These are phyloP conservation scores for Nomada ferruginata DNA, from an alignment of 2,888 invertebrate species.

Conservation along the genomic window DNA sequence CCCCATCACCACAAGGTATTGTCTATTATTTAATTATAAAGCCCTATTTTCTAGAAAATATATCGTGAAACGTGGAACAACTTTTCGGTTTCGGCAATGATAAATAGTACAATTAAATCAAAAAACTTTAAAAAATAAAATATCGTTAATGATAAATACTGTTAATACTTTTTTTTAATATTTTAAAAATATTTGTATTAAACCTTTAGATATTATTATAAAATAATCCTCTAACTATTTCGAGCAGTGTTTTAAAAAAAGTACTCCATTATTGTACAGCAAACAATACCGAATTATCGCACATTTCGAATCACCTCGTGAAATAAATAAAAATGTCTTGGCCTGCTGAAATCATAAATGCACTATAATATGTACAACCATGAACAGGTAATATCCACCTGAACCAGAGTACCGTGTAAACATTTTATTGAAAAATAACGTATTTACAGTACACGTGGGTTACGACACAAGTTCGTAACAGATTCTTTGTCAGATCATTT, in stretches of 20 bases:
- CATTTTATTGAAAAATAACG: slow-evolving; percentile 18
- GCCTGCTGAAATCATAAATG: slow-evolving; percentile 22
- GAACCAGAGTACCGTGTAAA: not conserved
- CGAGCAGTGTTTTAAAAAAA: not conserved
- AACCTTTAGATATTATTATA: not conserved
- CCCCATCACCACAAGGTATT: slow-evolving; percentile 69
- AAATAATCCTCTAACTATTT: slow-evolving; percentile 2
- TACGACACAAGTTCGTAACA: not conserved
- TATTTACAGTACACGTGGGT: not conserved
- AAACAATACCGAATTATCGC: not conserved
- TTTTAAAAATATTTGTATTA: not conserved
- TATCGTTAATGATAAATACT: too few species aligned
- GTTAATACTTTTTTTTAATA: not conserved
- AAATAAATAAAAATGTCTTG: not conserved
- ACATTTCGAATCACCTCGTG: not conserved
- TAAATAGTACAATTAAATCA: not conserved
- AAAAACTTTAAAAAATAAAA: not conserved
- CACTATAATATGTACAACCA: slow-evolving; percentile 10
- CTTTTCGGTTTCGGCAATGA: not conserved
- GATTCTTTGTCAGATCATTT: not conserved
- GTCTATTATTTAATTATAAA: slow-evolving; percentile 17
- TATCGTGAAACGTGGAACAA: slow-evolving; percentile 2
- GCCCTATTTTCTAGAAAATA: not conserved
- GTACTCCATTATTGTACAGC: not conserved
- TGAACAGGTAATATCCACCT: not conserved